A percentile compares a stretch with the other conserved stretches of the same genome.
Evolutionary conservation across 2,797 vertebrate species (phyloP).

Genomic region (Pseudomugil gertrudae): DNA sequence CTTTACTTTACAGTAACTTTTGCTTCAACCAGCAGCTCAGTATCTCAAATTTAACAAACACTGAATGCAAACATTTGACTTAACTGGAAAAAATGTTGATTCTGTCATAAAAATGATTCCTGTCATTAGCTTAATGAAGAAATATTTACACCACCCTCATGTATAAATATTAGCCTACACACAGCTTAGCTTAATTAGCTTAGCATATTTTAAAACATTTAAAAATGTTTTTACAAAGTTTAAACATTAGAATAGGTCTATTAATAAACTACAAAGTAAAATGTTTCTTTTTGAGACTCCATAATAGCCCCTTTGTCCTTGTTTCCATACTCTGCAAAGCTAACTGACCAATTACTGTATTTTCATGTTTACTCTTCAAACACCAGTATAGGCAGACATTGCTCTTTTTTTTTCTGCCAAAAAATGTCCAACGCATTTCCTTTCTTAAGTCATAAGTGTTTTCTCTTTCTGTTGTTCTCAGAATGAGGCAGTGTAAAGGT

Average conservation of each 20-base stretch:
- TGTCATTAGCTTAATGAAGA: no score
- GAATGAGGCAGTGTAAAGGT: conserved; percentile 85
- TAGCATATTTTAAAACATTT: not conserved
- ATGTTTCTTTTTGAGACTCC: not conserved
- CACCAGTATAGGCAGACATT: not conserved
- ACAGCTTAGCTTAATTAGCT: not conserved
- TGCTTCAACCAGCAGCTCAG: no score
- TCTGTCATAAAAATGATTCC: no score
- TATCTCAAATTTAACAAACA: no score
- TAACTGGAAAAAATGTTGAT: no score
- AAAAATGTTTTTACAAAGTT: not conserved
- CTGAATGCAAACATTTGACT: no score
- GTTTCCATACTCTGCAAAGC: not conserved
- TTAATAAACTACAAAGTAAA: not conserved
- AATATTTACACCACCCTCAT: no score
- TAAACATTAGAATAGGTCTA: not conserved
- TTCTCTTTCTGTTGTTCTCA: conserved; percentile 63
- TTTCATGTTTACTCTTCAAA: conserved; percentile 1
- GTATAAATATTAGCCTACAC: not conserved
- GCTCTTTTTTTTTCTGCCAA: no score
- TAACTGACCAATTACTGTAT: not conserved
- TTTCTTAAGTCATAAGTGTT: not conserved
- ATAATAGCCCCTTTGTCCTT: no score
- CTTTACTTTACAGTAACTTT: no score
- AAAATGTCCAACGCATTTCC: not conserved